Evolutionary conservation across 2,888 invertebrate genomes (phyloP).

Genomic region (Lacanobia wlatinum): DNA sequence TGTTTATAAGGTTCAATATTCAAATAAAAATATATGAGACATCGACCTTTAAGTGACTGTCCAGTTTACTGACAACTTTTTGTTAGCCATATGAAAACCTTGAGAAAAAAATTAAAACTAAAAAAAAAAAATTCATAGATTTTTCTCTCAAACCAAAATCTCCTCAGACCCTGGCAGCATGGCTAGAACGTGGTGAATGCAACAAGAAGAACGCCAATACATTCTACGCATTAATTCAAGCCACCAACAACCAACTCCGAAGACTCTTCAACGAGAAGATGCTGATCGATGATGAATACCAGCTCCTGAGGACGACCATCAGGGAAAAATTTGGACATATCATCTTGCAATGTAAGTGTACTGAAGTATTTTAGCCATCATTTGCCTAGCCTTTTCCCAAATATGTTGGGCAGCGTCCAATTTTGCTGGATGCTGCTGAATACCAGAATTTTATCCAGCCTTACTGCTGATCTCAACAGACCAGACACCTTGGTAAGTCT

Average conservation of each 20-base stretch:
- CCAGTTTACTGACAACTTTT: too few relatives aligned
- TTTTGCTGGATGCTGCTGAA: neutral
- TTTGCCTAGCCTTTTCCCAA: neutral
- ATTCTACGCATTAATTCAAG: conserved; percentile 98
- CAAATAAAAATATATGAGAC: too few relatives aligned
- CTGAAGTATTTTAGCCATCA: neutral
- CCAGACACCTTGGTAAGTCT: neutral
- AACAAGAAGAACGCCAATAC: conserved; percentile 96
- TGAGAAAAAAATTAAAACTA: too few relatives aligned
- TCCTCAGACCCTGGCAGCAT: conserved; percentile 94
- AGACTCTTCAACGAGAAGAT: conserved; percentile 96
- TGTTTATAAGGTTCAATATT: too few relatives aligned
- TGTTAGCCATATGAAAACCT: too few relatives aligned
- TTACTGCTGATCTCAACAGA: neutral
- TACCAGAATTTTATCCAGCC: neutral
- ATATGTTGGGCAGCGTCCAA: neutral
- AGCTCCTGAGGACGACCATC: conserved; percentile 94
- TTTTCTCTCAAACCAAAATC: neutral
- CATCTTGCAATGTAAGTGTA: conserved; percentile 96
- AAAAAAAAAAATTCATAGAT: too few relatives aligned
- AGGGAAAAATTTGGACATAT: conserved; percentile 96
- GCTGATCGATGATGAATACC: conserved; percentile 96
- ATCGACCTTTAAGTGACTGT: too few relatives aligned
- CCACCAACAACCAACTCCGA: conserved; percentile 97
- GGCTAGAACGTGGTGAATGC: conserved; percentile 98